Percentiles rank a stretch among this genome's conserved stretches.
These are phyloP conservation scores for Helogale parvula DNA, from an alignment of 2,113 vertebrate species.

Conservation along the genomic window DNA sequence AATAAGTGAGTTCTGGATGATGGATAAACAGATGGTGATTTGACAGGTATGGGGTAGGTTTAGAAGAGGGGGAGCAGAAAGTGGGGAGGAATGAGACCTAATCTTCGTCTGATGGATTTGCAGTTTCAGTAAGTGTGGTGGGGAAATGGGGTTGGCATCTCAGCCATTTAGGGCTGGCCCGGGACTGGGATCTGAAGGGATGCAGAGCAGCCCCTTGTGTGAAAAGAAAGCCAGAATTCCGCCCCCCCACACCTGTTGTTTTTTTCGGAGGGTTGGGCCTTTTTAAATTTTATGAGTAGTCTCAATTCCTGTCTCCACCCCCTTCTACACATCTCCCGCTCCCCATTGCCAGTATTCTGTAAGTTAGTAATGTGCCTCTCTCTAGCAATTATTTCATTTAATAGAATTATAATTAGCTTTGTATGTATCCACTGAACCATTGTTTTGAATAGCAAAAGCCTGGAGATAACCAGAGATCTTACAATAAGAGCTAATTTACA, in stretches of 20 bases:
- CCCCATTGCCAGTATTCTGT: not conserved
- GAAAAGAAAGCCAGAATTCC: slow-evolving; percentile 8
- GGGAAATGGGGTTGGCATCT: slow-evolving; percentile 10
- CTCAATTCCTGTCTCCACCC: slow-evolving; percentile 16
- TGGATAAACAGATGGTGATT: slow-evolving; percentile 19
- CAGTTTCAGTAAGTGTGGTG: slow-evolving; percentile 10
- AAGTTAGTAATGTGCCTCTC: not conserved
- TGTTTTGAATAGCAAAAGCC: not conserved
- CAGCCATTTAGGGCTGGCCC: slow-evolving; percentile 32
- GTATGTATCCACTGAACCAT: not conserved
- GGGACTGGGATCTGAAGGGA: slow-evolving; percentile 35
- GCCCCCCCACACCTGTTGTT: not conserved
- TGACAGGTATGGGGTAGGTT: not conserved
- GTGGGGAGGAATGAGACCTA: not conserved
- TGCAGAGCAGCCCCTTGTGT: not conserved
- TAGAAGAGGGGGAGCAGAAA: not conserved
- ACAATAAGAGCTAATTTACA: slow-evolving; percentile 19
- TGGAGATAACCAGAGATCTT: slow-evolving; percentile 30
- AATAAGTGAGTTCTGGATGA: slow-evolving; percentile 25
- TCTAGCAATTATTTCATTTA: slow-evolving; percentile 27
- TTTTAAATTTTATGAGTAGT: slow-evolving; percentile 40
- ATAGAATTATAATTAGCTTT: not conserved
- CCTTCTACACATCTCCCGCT: not conserved
- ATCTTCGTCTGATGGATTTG: not conserved
- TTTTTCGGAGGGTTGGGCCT: not conserved